phyloP scores from a whole-genome alignment of 2,888 invertebrate species.

The Standfussiana lucernea region DNA sequence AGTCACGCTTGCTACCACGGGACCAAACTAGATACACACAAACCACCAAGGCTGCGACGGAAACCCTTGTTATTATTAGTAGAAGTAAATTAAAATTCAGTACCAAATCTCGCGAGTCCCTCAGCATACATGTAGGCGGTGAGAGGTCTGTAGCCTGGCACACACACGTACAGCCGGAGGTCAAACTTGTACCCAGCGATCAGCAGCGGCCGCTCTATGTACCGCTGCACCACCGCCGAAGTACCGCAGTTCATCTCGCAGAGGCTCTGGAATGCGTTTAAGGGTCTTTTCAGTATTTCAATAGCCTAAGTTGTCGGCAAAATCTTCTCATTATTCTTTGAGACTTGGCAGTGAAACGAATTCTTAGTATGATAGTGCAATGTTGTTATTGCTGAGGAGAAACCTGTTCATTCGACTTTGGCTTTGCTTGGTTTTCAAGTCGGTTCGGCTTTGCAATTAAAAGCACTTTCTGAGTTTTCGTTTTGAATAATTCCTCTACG shows the following conservation, averaged over 20 bases:
- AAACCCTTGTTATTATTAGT: neutral
- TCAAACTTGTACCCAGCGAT: constrained; percentile 98
- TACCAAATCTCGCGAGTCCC: constrained; percentile 93
- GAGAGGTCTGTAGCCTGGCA: constrained; percentile 96
- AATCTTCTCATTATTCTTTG: neutral
- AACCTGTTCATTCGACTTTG: neutral
- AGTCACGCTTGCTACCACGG: neutral
- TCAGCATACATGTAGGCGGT: constrained; percentile 97
- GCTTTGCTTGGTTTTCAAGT: neutral
- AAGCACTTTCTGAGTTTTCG: neutral
- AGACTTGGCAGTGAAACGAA: neutral
- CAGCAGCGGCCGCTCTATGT: constrained; percentile 94
- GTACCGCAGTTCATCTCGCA: constrained; percentile 95
- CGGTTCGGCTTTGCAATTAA: neutral
- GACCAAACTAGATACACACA: neutral
- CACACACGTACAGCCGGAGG: constrained; percentile 96
- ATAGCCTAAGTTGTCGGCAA: neutral
- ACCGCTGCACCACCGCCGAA: constrained; percentile 95
- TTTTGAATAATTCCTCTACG: neutral
- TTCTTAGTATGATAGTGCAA: neutral
- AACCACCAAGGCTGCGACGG: neutral
- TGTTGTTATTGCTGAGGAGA: neutral
- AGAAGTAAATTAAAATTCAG: constrained; percentile 11
- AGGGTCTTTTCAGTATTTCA: neutral
- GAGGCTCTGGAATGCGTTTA: constrained; percentile 90